A percentile compares a stretch with the other conserved stretches of the same genome.
Conservation (phyloP, 2,888 invertebrate genomes). For the Dastarcus helophoroides region DNA sequence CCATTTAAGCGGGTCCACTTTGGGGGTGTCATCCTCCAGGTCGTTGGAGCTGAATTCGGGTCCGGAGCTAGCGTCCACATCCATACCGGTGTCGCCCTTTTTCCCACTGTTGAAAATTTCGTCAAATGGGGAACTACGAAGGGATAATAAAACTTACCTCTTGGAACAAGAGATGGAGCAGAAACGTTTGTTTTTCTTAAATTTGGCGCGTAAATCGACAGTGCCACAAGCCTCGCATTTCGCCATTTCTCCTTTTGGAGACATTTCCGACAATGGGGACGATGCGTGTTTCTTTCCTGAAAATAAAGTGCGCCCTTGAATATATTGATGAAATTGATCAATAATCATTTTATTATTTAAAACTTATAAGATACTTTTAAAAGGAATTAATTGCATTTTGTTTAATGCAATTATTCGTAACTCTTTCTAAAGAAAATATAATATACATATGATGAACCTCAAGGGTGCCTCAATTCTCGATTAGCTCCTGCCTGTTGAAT, state of each 20-base stretch:
- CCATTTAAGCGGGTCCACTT: conserved; percentile 54
- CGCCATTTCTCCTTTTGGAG: conserved; percentile 42
- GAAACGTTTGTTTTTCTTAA: conserved; percentile 64
- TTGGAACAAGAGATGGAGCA: conserved; percentile 62
- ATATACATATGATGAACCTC: too few species aligned
- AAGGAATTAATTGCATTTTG: too few species aligned
- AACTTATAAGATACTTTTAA: too few species aligned
- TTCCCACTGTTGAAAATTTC: neutral
- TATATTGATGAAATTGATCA: too few species aligned
- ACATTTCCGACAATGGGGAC: conserved; percentile 27
- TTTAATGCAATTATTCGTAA: too few species aligned
- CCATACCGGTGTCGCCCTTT: conserved; percentile 24
- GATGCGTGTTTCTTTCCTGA: conserved; percentile 8
- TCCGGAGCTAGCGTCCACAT: conserved; percentile 36
- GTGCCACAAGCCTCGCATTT: conserved; percentile 70
- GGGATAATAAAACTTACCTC: conserved; percentile 37
- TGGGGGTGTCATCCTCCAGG: conserved; percentile 38
- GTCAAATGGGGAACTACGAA: neutral
- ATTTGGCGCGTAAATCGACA: conserved; percentile 48
- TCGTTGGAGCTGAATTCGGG: conserved; percentile 35
- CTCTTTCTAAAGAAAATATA: too few species aligned
- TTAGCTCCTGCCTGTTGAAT: too few species aligned
- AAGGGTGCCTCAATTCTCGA: too few species aligned
- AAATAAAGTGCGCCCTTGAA: neutral
- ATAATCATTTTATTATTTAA: too few species aligned